phyloP scores from a whole-genome alignment of 2,113 vertebrate genomes.

The Petrocephalus zakoni region DNA sequence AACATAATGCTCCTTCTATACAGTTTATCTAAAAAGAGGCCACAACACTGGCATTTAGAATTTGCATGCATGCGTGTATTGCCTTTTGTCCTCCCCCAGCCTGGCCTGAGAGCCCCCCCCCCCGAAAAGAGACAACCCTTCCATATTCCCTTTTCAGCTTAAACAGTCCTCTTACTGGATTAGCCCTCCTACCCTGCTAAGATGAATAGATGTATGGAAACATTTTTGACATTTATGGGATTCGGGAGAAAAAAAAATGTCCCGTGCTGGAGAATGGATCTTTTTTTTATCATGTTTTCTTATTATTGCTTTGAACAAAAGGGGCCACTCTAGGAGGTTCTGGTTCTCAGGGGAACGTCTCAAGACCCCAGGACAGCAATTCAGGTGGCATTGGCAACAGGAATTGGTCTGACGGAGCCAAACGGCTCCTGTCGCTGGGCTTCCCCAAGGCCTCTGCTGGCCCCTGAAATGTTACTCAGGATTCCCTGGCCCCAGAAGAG shows the following conservation, averaged over 20 bases:
- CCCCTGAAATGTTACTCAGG: background rate
- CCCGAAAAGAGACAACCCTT: constrained; percentile 20
- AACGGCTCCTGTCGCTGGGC: background rate
- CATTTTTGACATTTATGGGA: constrained; percentile 66
- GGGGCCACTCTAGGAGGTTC: background rate
- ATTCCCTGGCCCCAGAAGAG: background rate
- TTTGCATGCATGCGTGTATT: constrained; percentile 38
- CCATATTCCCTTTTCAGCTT: constrained; percentile 72
- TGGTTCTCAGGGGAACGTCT: constrained; percentile 11
- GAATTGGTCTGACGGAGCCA: background rate
- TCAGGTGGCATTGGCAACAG: constrained; percentile 10
- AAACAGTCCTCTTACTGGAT: constrained; percentile 68
- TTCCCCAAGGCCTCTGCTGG: background rate
- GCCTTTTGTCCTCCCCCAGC: constrained; percentile 49
- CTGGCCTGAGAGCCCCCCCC: background rate
- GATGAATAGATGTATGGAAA: constrained; percentile 62
- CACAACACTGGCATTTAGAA: constrained; percentile 49
- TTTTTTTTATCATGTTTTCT: constrained; percentile 40
- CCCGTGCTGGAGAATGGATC: constrained; percentile 28
- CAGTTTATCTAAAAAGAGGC: constrained; percentile 55
- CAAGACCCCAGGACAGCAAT: constrained; percentile 7
- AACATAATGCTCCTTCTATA: constrained; percentile 71
- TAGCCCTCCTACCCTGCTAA: constrained; percentile 49
- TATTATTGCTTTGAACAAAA: background rate
- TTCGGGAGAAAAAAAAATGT: constrained; percentile 35